Base-by-base conservation (phyloP, 37 sponge, comb jelly and placozoan species). In the Oscarella lobularis region DNA sequence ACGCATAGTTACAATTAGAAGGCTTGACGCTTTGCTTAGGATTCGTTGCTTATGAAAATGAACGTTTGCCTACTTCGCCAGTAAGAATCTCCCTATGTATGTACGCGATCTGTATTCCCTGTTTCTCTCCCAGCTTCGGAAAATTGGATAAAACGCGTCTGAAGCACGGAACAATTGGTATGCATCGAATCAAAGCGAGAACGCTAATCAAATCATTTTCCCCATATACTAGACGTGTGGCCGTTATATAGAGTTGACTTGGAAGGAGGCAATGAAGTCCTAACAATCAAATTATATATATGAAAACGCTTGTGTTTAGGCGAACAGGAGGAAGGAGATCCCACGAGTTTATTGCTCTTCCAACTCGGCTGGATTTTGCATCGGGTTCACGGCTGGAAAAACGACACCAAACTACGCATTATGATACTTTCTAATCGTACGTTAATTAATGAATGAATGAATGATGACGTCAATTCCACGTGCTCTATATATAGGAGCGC, bases 301-400 rank as follows among this genome's bases (percentile, higher is more conserved):
- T 20, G 60, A 20, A 20, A 48, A 48, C 20, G 20, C 14, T 9
- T 27, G 20, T 48, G 9, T 20, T 9, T 9, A 48, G 14, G 60
- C 60, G 9, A 48, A 1, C 78, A 89, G 36, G 72, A 71, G 54
- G 88, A 78, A 54, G 77, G 82, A 72, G 96, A 95, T 70, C 81
- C 87, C 41, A 96, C 98, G 0, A 83, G 79, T 54, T 72, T 88
- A 73, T 74, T 96, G 35, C 40, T 93, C 71, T 81, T 96, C 0
- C 98, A 96, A 75, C 85, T 96, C 33, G 85, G 88, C 38, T 90
- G 91, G 67, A 88, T 96, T 32, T 86, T 96, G 0, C 93, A 93
- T 76, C 92, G 92, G 98, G 92, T 92, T 67, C 79, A 76, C 2
- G 82, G 78, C 38, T 91, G 92, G 92, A 86, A 84, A 71, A 80